A percentile compares a stretch with the other conserved stretches of the same genome.
These are phyloP conservation scores for Azemiops feae DNA, from an alignment of 2,113 vertebrate species.

Conservation along the genomic window DNA sequence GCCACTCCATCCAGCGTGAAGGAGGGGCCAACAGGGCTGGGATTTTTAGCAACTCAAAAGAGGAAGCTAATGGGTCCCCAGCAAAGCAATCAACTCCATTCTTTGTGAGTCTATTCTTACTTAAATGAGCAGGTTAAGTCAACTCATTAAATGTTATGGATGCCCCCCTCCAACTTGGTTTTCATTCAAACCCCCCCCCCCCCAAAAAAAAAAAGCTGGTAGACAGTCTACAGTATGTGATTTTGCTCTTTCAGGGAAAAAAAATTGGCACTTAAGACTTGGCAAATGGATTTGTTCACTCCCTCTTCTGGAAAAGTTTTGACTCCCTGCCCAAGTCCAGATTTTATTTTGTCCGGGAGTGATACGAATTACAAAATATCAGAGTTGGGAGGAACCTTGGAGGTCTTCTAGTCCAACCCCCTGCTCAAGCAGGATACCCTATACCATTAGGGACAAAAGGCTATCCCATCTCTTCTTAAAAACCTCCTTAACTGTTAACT, in stretches of 20 bases:
- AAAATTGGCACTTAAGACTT: neutral
- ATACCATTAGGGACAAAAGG: neutral
- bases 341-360: neutral
- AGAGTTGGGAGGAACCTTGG: neutral
- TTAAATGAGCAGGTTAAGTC: neutral
- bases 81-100: neutral
- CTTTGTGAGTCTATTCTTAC: constrained; percentile 1
- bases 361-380: neutral
- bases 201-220: neutral
- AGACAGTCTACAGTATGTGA: neutral
- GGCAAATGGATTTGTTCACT: neutral
- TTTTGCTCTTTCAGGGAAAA: neutral
- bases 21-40: neutral
- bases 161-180: neutral
- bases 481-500: neutral
- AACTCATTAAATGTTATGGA: neutral
- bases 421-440: neutral
- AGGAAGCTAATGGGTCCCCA: neutral
- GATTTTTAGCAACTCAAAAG: constrained; percentile 3
- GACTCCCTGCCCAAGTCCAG: too few species aligned
- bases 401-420: neutral
- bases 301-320: neutral
- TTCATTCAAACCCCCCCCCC: too few species aligned
- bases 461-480: neutral
- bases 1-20: neutral